Evolutionary conservation across 2,113 vertebrate genomes (phyloP).

Genomic region (Rhynchopsitta pachyrhyncha): DNA sequence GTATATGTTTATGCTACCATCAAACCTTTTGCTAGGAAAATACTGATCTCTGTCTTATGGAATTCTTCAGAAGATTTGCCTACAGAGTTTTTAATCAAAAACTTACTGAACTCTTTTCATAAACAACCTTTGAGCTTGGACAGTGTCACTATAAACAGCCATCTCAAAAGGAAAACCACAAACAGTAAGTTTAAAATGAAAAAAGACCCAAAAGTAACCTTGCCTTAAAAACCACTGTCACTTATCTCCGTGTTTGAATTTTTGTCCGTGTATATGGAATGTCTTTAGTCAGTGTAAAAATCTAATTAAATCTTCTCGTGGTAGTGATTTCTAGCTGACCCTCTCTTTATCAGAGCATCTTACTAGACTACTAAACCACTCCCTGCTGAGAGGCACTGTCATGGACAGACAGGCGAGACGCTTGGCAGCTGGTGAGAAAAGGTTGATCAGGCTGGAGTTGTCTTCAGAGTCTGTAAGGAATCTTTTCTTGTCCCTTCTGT

Average conservation of each 20-base stretch:
- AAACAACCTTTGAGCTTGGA: not conserved
- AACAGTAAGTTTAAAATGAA: not conserved
- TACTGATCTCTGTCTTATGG: not conserved
- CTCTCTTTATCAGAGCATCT: not conserved
- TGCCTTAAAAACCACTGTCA: not conserved
- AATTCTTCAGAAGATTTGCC: not conserved
- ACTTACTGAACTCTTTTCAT: not conserved
- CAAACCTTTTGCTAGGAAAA: not conserved
- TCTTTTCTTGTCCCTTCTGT: not conserved
- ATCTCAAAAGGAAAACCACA: not conserved
- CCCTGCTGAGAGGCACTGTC: conserved; percentile 6
- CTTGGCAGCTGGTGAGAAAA: not conserved
- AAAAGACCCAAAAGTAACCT: not conserved
- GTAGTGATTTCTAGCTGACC: not conserved
- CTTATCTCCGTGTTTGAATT: not conserved
- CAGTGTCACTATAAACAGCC: not conserved
- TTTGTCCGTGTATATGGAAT: not conserved
- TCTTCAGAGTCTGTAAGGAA: not conserved
- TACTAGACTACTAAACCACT: conserved; percentile 6
- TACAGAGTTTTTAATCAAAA: not conserved
- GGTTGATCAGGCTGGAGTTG: not conserved
- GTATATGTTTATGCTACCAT: not conserved
- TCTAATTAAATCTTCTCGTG: conserved; percentile 35
- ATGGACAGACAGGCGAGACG: not conserved
- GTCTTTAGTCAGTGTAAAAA: not conserved